A percentile compares a stretch with the other conserved stretches of the same genome.
phyloP scores from a whole-genome alignment of 2,888 invertebrate genomes.

The Chydorus sphaericus region DNA sequence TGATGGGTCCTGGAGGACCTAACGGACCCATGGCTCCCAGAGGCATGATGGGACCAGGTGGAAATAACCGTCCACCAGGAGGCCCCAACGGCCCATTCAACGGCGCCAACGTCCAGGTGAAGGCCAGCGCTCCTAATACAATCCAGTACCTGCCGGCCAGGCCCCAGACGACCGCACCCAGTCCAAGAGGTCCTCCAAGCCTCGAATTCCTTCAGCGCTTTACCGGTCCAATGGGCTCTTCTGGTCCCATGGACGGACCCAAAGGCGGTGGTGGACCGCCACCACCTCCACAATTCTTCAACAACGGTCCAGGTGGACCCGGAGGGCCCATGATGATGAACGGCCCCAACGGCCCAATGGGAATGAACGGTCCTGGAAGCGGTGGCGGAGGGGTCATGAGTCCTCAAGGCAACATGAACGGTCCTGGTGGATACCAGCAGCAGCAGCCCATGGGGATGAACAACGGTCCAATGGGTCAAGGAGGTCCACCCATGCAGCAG shows the following conservation, averaged over 20 bases:
- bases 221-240: slow-evolving; percentile 55
- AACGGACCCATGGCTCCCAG: slow-evolving; percentile 19
- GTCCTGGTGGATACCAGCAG: slow-evolving; percentile 18
- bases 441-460: too few species aligned
- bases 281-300: slow-evolving; percentile 59
- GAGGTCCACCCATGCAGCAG: slow-evolving; percentile 19
- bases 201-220: slow-evolving; percentile 78
- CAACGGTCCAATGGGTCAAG: slow-evolving; percentile 14
- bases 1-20: slow-evolving; percentile 17
- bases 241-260: slow-evolving; percentile 40
- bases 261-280: slow-evolving; percentile 44
- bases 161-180: slow-evolving; percentile 47
- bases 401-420: slow-evolving; percentile 21
- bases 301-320: slow-evolving; percentile 28
- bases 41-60: slow-evolving; percentile 21
- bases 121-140: slow-evolving; percentile 92
- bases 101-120: slow-evolving; percentile 70
- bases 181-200: slow-evolving; percentile 65
- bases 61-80: slow-evolving; percentile 18
- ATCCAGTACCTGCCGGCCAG: slow-evolving; percentile 94
- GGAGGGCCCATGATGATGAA: slow-evolving; percentile 20
- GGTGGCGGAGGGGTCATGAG: too few species aligned
- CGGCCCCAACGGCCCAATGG: slow-evolving; percentile 26
- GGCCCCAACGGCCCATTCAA: slow-evolving; percentile 42
- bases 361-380: slow-evolving; percentile 21